Conservation (phyloP, 2,888 invertebrate genomes). For the Taphrorychus bicolor region DNA sequence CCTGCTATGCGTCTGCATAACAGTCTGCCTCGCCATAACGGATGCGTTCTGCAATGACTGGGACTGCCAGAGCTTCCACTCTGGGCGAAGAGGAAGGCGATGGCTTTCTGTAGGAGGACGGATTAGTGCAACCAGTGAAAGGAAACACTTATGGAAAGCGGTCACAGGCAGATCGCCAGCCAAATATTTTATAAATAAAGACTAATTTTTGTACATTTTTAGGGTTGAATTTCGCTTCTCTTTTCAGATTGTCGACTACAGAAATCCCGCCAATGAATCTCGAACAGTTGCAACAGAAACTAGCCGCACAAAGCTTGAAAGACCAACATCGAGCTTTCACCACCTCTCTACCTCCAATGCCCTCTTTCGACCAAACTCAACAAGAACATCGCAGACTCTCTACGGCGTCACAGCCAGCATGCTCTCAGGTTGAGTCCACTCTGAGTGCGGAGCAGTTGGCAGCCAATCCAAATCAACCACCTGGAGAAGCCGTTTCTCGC, state of each 20-base stretch:
- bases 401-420: slow-evolving; percentile 53
- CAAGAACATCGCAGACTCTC: slow-evolving; percentile 53
- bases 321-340: slow-evolving; percentile 48
- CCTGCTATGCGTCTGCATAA: too few species aligned
- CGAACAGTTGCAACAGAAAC: slow-evolving; percentile 55
- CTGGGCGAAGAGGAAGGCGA: too few species aligned
- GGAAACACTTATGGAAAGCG: too few species aligned
- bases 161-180: too few species aligned
- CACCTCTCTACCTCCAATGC: slow-evolving; percentile 54
- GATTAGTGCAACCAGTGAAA: too few species aligned
- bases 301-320: slow-evolving; percentile 53
- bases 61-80: too few species aligned
- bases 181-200: too few species aligned
- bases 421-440: slow-evolving; percentile 40
- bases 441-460: slow-evolving; percentile 21
- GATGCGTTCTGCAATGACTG: too few species aligned
- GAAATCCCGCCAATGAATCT: slow-evolving; percentile 53
- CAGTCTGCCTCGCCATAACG: too few species aligned
- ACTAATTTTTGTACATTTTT: too few species aligned
- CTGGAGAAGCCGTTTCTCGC: background rate
- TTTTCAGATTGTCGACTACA: slow-evolving; percentile 50
- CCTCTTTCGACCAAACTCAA: slow-evolving; percentile 48
- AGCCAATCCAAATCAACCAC: slow-evolving; percentile 14
- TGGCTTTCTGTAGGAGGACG: too few species aligned
- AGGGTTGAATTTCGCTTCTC: too few species aligned